Base-by-base conservation (phyloP, 2,113 vertebrate genomes). In the Lota lota region DNA sequence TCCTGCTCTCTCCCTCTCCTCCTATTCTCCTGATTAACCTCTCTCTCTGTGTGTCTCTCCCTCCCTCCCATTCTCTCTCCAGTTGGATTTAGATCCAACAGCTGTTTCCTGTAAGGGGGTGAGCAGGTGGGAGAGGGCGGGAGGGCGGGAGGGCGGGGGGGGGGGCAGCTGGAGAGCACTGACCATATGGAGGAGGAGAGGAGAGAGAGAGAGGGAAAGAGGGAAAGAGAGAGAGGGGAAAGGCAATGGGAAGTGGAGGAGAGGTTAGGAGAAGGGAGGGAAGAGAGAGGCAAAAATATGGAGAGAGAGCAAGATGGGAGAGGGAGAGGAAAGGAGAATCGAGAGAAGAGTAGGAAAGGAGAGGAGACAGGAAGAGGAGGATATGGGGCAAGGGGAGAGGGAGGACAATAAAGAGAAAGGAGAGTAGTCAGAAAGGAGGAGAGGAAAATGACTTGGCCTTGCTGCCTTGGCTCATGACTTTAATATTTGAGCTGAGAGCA, bases 401-500 rank as follows among this genome's bases (percentile, higher is more conserved):
- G n/a, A n/a, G n/a, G n/a, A n/a, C n/a, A n/a, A 51, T 24, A 24
- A 24, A 2, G 24, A 2, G 24, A 24, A 24, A 24, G 24, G 24
- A 24, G 24, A 24, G 24, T 4, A 24, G 24, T 8, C 7, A 21
- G 61, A 14, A 3, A 20, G 20, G 60, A 21, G 60, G 60, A 22
- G 60, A 24, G 60, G 21, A 12, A 19, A 61, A 61, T 18, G 36
- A 11, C 36, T 40, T 40, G 36, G 11, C 36, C 36, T 11, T 3
- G 36, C 7, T 40, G 36, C 36, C 36, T 22, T 11, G 47, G 36
- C 18, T 58, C 7, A 22, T 57, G 54, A 18, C 40, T 78, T 67
- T 68, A 73, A 73, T 75, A 22, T 60, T 20, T 5, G 60, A 19
- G 24, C 17, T 69, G 10, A 50, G 78, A 78, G 70, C 60, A 61